Conservation (phyloP, 2,888 invertebrate genomes). For the Tetrapedia diversipes region DNA sequence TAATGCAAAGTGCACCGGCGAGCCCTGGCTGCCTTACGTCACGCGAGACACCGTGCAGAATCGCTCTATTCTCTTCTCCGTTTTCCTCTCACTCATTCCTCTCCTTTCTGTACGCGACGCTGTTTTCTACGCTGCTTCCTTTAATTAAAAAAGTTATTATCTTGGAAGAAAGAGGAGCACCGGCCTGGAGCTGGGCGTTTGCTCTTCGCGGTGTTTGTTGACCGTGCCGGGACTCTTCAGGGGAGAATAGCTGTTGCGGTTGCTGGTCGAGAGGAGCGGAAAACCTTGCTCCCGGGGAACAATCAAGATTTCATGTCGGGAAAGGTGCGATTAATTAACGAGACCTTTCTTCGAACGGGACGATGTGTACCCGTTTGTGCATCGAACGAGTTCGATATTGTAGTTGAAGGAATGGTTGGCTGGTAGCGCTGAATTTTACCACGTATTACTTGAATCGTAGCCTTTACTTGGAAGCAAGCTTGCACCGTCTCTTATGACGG, state of each 20-base stretch:
- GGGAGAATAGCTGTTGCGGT: conserved; percentile 4
- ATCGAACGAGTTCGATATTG: no score
- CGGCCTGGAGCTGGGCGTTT: conserved; percentile 19
- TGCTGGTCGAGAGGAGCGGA: background rate
- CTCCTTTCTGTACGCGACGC: background rate
- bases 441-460: conserved; percentile 47
- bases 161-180: conserved; percentile 39
- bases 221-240: conserved; percentile 5
- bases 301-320: background rate
- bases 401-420: no score
- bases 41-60: conserved; percentile 20
- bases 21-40: conserved; percentile 42
- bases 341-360: background rate
- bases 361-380: no score
- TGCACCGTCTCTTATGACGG: conserved; percentile 57
- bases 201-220: conserved; percentile 42
- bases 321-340: conserved; percentile 15
- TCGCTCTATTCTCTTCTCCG: conserved; percentile 9
- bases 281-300: background rate
- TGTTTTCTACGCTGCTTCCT: conserved; percentile 43
- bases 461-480: conserved; percentile 27
- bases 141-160: conserved; percentile 67
- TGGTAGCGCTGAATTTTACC: no score
- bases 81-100: background rate
- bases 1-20: conserved; percentile 50